Evolutionary conservation across 1,140 invertebrate genomes (phyloP).

Genomic region (Atopsyche davidsoni): DNA sequence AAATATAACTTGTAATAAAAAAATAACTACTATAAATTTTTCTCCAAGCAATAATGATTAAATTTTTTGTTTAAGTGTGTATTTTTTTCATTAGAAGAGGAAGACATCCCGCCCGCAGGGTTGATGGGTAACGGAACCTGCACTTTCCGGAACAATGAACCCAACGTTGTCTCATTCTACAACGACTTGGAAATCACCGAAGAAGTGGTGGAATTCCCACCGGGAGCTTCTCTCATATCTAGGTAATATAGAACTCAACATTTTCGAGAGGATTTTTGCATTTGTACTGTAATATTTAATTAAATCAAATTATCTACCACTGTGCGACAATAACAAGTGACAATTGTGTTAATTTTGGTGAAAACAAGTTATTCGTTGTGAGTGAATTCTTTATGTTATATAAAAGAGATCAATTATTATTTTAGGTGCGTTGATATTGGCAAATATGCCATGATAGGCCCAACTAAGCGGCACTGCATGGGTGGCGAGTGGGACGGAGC

Average conservation of each 20-base stretch:
- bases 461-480: conserved; percentile 60
- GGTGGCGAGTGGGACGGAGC: conserved; percentile 73
- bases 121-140: conserved; percentile 64
- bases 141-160: conserved; percentile 66
- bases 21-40: background rate
- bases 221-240: conserved; percentile 60
- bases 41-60: background rate
- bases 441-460: conserved; percentile 58
- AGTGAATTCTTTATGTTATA: too few species aligned
- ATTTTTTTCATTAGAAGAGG: conserved; percentile 41
- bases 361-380: too few species aligned
- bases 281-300: background rate
- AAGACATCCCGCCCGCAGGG: conserved; percentile 43
- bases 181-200: conserved; percentile 70
- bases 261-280: too few species aligned
- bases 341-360: too few species aligned
- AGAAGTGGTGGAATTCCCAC: conserved; percentile 67
- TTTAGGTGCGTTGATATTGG: conserved; percentile 73
- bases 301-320: background rate
- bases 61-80: background rate
- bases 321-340: too few species aligned
- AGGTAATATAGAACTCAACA: too few species aligned
- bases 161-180: conserved; percentile 72
- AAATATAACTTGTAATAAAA: background rate
- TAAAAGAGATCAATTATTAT: too few species aligned